Evolutionary conservation across 2,113 vertebrate species (phyloP).

Genomic region (Siniperca chuatsi): DNA sequence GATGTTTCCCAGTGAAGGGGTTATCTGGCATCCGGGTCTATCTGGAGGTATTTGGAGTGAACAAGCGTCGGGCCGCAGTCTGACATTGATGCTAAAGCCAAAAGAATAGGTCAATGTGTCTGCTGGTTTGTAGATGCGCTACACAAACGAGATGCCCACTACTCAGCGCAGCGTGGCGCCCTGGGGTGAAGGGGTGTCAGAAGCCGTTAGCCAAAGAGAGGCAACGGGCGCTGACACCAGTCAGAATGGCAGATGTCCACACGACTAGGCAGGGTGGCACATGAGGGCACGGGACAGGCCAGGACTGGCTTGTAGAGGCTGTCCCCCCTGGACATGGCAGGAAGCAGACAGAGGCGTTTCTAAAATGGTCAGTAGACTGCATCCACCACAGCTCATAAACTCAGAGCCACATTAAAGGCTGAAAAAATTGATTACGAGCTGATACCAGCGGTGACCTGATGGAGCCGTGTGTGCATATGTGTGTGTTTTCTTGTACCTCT

Average conservation of each 20-base stretch:
- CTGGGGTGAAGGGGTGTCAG: slow-evolving; percentile 73
- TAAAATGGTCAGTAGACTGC: slow-evolving; percentile 57
- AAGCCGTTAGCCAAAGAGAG: slow-evolving; percentile 74
- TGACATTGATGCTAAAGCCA: slow-evolving; percentile 85
- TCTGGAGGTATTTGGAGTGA: slow-evolving; percentile 72
- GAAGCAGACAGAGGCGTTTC: slow-evolving; percentile 71
- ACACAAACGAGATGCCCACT: slow-evolving; percentile 77
- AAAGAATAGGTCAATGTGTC: slow-evolving; percentile 86
- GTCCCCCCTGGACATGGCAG: slow-evolving; percentile 77
- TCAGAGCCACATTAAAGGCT: slow-evolving; percentile 59
- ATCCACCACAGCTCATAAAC: slow-evolving; percentile 45
- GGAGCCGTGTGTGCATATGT: background rate
- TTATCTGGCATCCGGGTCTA: slow-evolving; percentile 66
- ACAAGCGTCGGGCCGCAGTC: slow-evolving; percentile 48
- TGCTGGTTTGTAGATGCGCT: slow-evolving; percentile 74
- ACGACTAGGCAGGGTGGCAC: slow-evolving; percentile 78
- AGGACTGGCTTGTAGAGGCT: slow-evolving; percentile 60
- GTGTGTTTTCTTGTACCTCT: background rate
- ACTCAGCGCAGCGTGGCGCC: slow-evolving; percentile 62
- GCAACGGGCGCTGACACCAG: slow-evolving; percentile 77
- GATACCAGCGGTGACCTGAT: slow-evolving; percentile 40
- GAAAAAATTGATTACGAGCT: slow-evolving; percentile 63
- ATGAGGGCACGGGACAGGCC: slow-evolving; percentile 72
- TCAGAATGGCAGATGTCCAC: slow-evolving; percentile 86
- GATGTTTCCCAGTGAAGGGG: slow-evolving; percentile 70